phyloP scores from a whole-genome alignment of 2,113 vertebrate species.

The Bucco capensis region DNA sequence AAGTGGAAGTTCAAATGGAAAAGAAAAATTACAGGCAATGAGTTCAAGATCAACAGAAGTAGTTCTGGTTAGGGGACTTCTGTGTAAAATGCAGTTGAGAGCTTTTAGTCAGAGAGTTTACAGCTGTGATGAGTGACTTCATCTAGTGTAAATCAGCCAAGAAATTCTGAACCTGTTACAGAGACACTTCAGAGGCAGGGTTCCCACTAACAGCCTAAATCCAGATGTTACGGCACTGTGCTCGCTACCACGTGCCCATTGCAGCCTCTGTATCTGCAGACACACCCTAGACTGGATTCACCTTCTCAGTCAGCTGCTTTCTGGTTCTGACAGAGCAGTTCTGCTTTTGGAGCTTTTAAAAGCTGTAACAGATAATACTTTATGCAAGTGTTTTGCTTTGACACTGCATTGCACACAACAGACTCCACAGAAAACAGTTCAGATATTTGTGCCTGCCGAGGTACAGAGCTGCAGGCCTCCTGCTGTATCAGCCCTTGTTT shows the following conservation, averaged over 20 bases:
- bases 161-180: not conserved
- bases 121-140: not conserved
- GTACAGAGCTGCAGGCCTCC: not conserved
- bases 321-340: not conserved
- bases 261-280: not conserved
- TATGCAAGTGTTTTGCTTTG: not conserved
- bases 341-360: not conserved
- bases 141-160: not conserved
- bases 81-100: not conserved
- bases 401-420: not conserved
- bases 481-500: not conserved
- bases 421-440: not conserved
- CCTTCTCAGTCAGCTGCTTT: not conserved
- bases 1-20: not conserved
- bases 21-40: not conserved
- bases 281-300: not conserved
- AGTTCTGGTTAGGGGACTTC: not conserved
- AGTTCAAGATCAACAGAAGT: not conserved
- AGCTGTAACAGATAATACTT: not conserved
- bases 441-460: not conserved
- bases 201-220: not conserved
- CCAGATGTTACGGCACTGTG: accelerated
- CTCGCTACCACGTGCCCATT: not conserved
- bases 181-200: accelerated
- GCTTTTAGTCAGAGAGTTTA: not conserved